Base-by-base conservation (phyloP, 2,888 invertebrate species). In the Temnothorax rugatulus region DNA sequence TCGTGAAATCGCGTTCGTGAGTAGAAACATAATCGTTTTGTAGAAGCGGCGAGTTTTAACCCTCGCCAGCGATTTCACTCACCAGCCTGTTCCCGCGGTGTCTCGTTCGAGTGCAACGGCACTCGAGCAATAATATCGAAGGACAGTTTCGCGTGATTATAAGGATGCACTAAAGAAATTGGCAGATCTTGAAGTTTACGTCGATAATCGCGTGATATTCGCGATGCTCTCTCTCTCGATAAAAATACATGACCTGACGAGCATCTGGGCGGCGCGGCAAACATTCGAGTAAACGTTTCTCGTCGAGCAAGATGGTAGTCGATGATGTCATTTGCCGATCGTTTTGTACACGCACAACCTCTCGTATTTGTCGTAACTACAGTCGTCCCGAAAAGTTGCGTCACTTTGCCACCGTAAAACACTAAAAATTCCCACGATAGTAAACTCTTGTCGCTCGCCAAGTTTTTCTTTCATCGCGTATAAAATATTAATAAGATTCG, bases 321-420 rank as follows among this genome's bases (percentile, higher is more conserved):
- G 81, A 69, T 76, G 82, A 82, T 76, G 63, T 82, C 63, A 76
- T 54, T 63, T 52, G 25, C 47, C 15, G 63, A 77, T 82, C 77
- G 25, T 61, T 68, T 84, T 52, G 61, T n/a, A 18, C 84, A 81
- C 83, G 83, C 75, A 83, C 29, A 88, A 54, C 75, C 41, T 87
- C 64, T 84, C 79, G 73, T 77, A 81, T 81, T 83, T 69, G 34
- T 81, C 54, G 76, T 63, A 86, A 89, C 89, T 86, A 84, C 86
- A 86, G 86, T 89, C 74, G 34, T 86, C 15, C 29, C 25, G 44
- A 71, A 71, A 71, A 71, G 1, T 77, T 68, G 44, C 57, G 38
- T 79, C 79, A 59, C 13, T 68, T 77, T n/a, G 44, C 21, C 54
- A 41, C 34, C 4, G 41, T 34, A 34, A 57, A 69, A 13, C 44